Evolutionary conservation across 1,140 invertebrate species (phyloP).

Genomic region (Latrodectus geometricus): DNA sequence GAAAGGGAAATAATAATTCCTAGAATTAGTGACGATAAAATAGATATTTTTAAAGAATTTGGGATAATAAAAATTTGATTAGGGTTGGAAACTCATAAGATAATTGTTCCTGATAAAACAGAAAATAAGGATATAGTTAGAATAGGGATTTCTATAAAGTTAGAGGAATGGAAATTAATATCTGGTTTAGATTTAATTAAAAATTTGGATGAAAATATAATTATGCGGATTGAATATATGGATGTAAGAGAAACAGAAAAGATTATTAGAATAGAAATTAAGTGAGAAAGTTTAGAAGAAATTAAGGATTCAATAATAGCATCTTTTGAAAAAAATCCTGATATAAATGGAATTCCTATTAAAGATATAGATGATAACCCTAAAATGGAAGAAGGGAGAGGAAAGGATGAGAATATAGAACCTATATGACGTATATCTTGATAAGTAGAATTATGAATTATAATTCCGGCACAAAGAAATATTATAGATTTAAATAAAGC

Average conservation of each 20-base stretch:
- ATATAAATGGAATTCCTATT: background rate
- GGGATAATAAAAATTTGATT: background rate
- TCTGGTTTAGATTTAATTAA: background rate
- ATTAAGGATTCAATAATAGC: background rate
- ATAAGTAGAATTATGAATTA: background rate
- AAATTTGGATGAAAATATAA: background rate
- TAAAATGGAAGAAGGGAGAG: background rate
- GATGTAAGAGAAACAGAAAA: background rate
- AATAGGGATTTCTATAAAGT: background rate
- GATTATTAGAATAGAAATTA: background rate
- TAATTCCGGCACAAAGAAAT: background rate
- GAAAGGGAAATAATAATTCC: background rate
- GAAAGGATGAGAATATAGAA: background rate
- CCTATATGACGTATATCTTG: conserved; percentile 21
- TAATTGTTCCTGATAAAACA: too few species aligned
- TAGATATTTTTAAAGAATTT: background rate
- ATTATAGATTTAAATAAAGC: conserved; percentile 27
- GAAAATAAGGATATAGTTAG: background rate
- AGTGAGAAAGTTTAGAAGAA: background rate
- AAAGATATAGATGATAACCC: background rate
- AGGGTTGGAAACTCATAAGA: background rate
- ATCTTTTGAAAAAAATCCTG: conserved; percentile 13
- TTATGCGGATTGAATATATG: background rate
- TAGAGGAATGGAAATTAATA: background rate
- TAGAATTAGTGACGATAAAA: background rate